Evolutionary conservation across 2,888 invertebrate species (phyloP).

Genomic region (Aphodius granarius): DNA sequence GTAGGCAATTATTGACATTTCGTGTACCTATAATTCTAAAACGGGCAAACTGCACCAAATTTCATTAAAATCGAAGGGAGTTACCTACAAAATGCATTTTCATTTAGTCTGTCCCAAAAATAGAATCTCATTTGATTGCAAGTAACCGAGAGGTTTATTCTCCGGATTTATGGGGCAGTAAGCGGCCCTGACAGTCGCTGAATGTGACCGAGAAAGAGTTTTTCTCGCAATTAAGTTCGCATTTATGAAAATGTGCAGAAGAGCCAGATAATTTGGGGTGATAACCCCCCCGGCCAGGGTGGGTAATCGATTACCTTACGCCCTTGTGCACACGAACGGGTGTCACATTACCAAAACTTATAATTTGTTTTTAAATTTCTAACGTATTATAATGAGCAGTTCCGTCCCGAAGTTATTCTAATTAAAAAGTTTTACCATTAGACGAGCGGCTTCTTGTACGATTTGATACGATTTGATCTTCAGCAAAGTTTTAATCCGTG

Average conservation of each 20-base stretch:
- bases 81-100: too few species aligned
- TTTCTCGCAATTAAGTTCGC: neutral
- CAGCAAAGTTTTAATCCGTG: neutral
- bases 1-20: too few species aligned
- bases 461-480: neutral
- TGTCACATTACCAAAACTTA: neutral
- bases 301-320: neutral
- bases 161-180: neutral
- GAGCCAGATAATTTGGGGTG: neutral
- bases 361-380: neutral
- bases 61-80: too few species aligned
- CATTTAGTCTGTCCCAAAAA: too few species aligned
- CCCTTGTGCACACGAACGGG: neutral
- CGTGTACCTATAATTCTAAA: too few species aligned
- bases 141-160: too few species aligned
- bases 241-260: neutral
- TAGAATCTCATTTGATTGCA: too few species aligned
- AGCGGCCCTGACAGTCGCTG: neutral
- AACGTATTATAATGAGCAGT: neutral
- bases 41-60: too few species aligned
- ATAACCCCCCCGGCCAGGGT: neutral
- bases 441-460: neutral
- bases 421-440: neutral
- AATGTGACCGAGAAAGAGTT: neutral
- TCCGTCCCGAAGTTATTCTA: neutral